Evolutionary conservation across 2,888 invertebrate species (phyloP), one percentile per base, ranked within the genome.

Genomic region (Oxycera nigricornis): DNA sequence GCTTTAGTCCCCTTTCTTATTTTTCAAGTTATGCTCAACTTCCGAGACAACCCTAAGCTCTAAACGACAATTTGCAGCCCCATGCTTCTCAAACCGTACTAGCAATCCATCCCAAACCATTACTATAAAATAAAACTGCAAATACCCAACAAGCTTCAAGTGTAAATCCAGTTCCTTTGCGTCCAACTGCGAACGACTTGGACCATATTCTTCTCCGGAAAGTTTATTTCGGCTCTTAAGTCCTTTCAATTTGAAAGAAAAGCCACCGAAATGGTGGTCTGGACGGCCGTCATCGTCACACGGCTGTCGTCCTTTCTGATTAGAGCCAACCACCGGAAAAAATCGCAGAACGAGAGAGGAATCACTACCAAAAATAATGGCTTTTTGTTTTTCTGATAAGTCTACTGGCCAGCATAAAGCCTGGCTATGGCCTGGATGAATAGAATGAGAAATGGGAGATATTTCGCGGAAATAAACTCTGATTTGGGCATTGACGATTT

Each of bases 371-470:
- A 17, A 68, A 30, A 68, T 52, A 68, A 68, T 68, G 46, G 68
- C 68, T 68, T 68, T 46, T 68, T 68, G 68, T 68, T 68, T 68
- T 52, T 52, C n/a, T n/a, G n/a, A n/a, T n/a, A n/a, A 52, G 50
- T 26, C 68, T n/a, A n/a, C n/a, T n/a, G 31, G 68, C 31, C 68
- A 39, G 50, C 68, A 67, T 67, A 39, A 14, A 41, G 17, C 31
- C 46, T 41, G 14, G 24, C 1, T 20, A 68, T 39, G 24, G 30
- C 24, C 1, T 26, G 46, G 52, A 55, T 55, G 35, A 52, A 70
- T 70, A 55, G 55, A 68, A 17, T 30, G 30, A 28, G 17, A 22
- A 35, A 24, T 3, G 17, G 17, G 17, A 68, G 50, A 50, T 50
- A n/a, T 50, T 28, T 17, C 68, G 30, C 68, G 30, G 50, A 46